Base-by-base conservation (phyloP, 1,140 invertebrate species). In the Pogonomyrmex barbatus region DNA sequence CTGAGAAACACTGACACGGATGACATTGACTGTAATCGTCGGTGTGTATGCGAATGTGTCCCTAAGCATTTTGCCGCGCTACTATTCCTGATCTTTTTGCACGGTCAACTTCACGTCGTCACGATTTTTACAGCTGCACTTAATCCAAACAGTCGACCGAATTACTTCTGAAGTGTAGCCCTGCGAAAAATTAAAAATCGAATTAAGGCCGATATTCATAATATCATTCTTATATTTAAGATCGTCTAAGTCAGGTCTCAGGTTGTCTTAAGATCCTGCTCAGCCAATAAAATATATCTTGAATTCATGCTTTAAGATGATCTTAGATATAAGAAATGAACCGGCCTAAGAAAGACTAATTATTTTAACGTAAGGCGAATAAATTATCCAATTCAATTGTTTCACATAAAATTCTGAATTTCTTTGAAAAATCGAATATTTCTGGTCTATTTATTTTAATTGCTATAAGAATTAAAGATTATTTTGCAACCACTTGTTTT, bases 21-120 rank as follows among this genome's bases (percentile, higher is more conserved):
- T 81, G 87, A 45, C 87, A 83, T 88, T 87, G 87, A 88, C 17
- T 62, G 65, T 52, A 45, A 87, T 88, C 47, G 63, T 62, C 50
- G 58, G 67, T 60, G 60, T 47, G 6, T 17, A 42, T n/a, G 52
- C 65, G 39, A n/a, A 42, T 52, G 30, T 78, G 14, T 52, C 50
- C 78, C 50, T 24, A 24, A 24, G 24, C 24, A 71, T 39, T 58
- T 78, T 33, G 14, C 4, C 33, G 10, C 50, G 6, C 8, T 52
- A 67, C 17, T 76, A 75, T 42, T 54, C 17, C 36, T 67, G 50
- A 67, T 70, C 77, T 85, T 70, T 70, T 78, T 50, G 47, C 24
- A 17, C 12, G 10, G 54, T 9, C 58, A 4, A 17, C 30, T 58
- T 24, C 33, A 67, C 0, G 24, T 6, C 30, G n/a, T 36, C 24